phyloP scores from a whole-genome alignment of 2,113 vertebrate species.

The Halcyon malimbica region DNA sequence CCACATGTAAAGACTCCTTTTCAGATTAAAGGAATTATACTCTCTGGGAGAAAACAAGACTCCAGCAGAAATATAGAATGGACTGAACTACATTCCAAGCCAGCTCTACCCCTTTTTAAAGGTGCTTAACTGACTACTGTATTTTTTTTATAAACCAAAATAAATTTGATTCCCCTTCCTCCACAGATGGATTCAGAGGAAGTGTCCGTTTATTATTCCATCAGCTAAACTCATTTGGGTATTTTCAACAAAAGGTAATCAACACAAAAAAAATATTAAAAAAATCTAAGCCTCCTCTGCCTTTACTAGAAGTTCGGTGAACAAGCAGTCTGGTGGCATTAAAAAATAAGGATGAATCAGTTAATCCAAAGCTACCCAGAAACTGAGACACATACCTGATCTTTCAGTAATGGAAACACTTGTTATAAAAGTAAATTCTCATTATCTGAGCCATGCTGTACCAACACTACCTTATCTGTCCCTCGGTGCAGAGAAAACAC shows the following conservation, averaged over 20 bases:
- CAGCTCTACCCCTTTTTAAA: not conserved
- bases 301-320: not conserved
- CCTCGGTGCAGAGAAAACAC: not conserved
- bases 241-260: not conserved
- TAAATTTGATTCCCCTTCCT: not conserved
- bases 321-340: not conserved
- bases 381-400: not conserved
- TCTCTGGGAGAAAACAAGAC: not conserved
- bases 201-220: not conserved
- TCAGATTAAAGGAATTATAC: not conserved
- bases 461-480: not conserved
- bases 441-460: not conserved
- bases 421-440: not conserved
- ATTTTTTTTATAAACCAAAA: not conserved
- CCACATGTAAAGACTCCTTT: not conserved
- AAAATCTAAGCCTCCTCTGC: not conserved
- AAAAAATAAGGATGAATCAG: not conserved
- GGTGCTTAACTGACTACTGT: not conserved
- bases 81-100: not conserved
- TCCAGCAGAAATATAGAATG: not conserved
- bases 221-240: not conserved
- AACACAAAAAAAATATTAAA: not conserved
- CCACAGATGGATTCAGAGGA: not conserved
- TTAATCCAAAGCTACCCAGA: not conserved
- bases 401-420: not conserved